Conservation (phyloP, 1,140 invertebrate species). For the Formica selysi region DNA sequence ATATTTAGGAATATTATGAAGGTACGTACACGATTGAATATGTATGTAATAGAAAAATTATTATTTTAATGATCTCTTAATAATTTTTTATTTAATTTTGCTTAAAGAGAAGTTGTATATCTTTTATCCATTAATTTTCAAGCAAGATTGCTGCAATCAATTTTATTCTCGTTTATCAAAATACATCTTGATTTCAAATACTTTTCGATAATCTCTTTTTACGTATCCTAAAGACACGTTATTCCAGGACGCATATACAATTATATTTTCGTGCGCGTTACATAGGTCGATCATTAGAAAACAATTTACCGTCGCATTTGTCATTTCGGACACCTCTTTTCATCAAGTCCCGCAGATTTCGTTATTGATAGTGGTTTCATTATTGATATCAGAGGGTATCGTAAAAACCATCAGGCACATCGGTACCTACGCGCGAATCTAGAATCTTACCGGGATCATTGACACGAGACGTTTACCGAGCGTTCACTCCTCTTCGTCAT, state of each 20-base stretch:
- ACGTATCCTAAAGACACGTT: background rate
- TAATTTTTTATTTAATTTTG: too few species aligned
- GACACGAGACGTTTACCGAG: constrained; percentile 18
- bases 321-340: background rate
- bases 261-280: background rate
- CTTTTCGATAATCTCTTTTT: background rate
- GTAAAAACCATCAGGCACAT: background rate
- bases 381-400: constrained; percentile 3
- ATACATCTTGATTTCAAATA: background rate
- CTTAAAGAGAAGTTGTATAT: background rate
- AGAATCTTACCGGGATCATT: constrained; percentile 35
- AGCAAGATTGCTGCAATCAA: background rate
- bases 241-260: background rate
- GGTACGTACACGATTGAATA: background rate
- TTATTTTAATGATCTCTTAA: too few species aligned
- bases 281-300: constrained; percentile 10
- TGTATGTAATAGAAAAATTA: background rate
- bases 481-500: constrained; percentile 11
- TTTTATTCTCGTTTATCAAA: background rate
- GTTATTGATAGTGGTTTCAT: constrained; percentile 23
- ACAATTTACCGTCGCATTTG: constrained; percentile 14
- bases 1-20: background rate
- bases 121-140: too few species aligned
- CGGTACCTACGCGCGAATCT: background rate
- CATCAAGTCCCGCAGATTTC: background rate